A percentile compares a stretch with the other conserved stretches of the same genome.
phyloP scores from a whole-genome alignment of 1,140 invertebrate genomes.

The Gonatopus flavifemur region DNA sequence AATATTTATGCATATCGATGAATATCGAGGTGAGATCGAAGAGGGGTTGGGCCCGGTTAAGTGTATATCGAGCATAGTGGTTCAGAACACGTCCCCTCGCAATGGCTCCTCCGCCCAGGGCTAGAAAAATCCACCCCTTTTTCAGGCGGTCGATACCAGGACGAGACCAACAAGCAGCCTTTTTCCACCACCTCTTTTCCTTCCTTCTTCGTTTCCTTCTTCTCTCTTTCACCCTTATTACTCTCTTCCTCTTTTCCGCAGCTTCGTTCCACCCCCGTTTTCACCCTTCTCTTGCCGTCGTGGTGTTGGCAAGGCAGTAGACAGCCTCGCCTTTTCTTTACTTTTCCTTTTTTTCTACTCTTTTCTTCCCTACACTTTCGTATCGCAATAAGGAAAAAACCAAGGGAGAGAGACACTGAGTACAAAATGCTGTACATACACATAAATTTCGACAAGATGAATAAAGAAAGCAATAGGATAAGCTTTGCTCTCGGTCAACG shows the following conservation, averaged over 20 bases:
- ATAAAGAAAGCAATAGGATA: no score
- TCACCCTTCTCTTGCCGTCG: conserved; percentile 5
- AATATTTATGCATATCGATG: no score
- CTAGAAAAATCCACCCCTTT: conserved; percentile 55
- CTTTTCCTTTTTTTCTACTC: no score
- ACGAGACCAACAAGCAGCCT: conserved; percentile 41
- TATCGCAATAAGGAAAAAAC: no score
- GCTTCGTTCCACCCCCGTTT: conserved; percentile 24
- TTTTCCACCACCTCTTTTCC: conserved; percentile 29
- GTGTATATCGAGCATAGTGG: conserved; percentile 8
- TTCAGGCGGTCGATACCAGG: conserved; percentile 52
- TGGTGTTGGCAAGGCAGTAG: conserved; percentile 12
- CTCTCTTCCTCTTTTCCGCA: conserved; percentile 19
- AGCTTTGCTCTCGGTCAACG: conserved; percentile 23
- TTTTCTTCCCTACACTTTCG: no score
- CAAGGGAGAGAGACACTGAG: no score
- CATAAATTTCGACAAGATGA: no score
- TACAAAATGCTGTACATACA: no score
- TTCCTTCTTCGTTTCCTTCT: conserved; percentile 32
- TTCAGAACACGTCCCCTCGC: conserved; percentile 34
- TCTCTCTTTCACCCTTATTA: conserved; percentile 23
- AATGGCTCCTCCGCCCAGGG: conserved; percentile 36
- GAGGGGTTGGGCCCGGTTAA: conserved; percentile 30
- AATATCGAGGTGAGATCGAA: conserved; percentile 7
- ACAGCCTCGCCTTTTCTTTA: conserved; percentile 46